A percentile compares a stretch with the other conserved stretches of the same genome.
phyloP scores from a whole-genome alignment of 2,113 vertebrate genomes.

The Panthera leo region DNA sequence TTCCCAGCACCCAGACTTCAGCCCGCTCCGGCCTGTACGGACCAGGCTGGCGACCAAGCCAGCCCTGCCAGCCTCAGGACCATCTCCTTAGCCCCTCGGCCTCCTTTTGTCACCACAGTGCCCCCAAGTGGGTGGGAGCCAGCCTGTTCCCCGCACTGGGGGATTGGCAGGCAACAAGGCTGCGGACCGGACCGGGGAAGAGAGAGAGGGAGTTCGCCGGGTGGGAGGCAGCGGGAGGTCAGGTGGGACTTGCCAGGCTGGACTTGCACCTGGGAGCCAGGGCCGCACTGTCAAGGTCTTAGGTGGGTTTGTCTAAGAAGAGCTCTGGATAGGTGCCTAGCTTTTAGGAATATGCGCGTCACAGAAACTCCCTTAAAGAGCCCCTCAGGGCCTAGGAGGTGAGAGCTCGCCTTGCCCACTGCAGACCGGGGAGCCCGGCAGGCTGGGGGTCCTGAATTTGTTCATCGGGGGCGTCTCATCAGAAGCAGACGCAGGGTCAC shows the following conservation, averaged over 20 bases:
- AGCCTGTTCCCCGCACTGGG: not conserved
- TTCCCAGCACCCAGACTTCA: not conserved
- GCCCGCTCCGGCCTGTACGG: not conserved
- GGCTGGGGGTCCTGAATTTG: no score
- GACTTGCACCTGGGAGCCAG: fast-evolving
- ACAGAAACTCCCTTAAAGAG: not conserved
- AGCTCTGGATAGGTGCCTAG: not conserved
- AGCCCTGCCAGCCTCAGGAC: fast-evolving
- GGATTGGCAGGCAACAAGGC: not conserved
- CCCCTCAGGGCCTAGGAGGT: fast-evolving
- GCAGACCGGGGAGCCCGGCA: not conserved
- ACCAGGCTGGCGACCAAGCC: fast-evolving
- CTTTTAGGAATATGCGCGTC: not conserved
- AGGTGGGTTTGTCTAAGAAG: not conserved
- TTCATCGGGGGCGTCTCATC: not conserved
- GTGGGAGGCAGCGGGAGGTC: not conserved
- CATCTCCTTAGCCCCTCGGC: not conserved
- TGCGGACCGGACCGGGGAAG: not conserved
- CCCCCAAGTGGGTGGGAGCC: fast-evolving
- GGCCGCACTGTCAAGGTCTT: not conserved
- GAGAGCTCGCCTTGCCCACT: not conserved
- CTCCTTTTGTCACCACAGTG: not conserved
- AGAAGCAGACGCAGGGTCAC: not conserved
- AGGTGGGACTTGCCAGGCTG: not conserved
- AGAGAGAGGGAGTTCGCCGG: no score